These are phyloP conservation scores for Raphicerus campestris DNA, from an alignment of 2,113 vertebrate species.

Conservation along the genomic window DNA sequence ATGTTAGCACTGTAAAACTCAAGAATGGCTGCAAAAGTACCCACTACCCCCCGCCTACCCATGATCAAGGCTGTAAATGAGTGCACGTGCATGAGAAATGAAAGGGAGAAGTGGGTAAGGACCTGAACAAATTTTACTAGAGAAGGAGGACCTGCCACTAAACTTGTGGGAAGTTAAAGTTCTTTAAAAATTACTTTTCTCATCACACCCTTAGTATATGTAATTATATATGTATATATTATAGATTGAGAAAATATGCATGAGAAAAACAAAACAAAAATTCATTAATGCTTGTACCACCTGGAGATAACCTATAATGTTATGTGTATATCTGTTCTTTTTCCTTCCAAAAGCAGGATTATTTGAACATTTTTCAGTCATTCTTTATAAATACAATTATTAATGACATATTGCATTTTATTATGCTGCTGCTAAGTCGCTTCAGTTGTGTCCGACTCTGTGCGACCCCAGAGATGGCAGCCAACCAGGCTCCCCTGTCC, in stretches of 20 bases:
- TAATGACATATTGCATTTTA: background rate
- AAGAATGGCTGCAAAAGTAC: background rate
- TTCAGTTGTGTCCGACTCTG: too few relatives aligned
- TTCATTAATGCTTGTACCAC: background rate
- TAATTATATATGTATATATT: background rate
- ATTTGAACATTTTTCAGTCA: background rate
- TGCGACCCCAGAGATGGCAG: too few relatives aligned
- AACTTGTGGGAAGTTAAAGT: background rate
- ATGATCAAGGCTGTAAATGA: background rate
- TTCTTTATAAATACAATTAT: background rate
- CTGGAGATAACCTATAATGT: background rate
- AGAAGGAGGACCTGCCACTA: background rate
- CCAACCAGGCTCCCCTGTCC: too few relatives aligned
- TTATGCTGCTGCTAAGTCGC: background rate
- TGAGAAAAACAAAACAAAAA: constrained; percentile 16
- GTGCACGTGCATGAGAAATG: background rate
- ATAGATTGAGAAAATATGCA: background rate
- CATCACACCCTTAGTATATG: background rate
- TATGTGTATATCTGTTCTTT: background rate
- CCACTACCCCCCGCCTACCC: background rate
- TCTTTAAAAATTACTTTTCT: background rate
- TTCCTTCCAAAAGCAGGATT: background rate
- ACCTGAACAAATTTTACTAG: background rate
- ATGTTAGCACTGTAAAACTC: background rate
- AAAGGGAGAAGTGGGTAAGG: background rate